Evolutionary conservation across 2,797 vertebrate species (phyloP), one percentile per base, ranked within the genome.

Genomic region (Scyliorhinus canicula): DNA sequence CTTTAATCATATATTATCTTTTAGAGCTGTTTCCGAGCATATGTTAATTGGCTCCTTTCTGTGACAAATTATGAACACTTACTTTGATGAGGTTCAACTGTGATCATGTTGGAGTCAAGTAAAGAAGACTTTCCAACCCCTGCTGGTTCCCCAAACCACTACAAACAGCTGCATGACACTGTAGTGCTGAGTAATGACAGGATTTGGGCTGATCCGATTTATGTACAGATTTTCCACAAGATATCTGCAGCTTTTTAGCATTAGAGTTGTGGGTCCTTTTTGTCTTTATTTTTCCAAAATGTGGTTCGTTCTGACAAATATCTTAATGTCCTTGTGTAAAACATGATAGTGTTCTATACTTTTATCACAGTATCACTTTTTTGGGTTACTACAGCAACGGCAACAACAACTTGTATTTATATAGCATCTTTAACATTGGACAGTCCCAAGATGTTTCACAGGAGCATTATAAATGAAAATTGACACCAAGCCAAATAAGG

Each of bases 1-100:
- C 97, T 98, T 99, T 98, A 99, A 98, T 99, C 98, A 98, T 98
- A 98, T 97, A 97, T 98, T 99, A 98, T 98, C 98, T 98, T 98
- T 98, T 97, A 97, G 97, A 98, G 97, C 96, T 96, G 97, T 97
- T 98, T 98, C 98, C 97, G 98, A 98, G 98, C 98, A 98, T 98
- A 99, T 99, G 98, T 99, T 99, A 99, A 99, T 99, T 99, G 98
- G 97, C 98, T 98, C 98, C 99, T 99, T 99, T 99, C 98, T 99
- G 98, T 99, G 98, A 98, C 98, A 99, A 99, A 99, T 99, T 99
- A 99, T 97, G 98, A 99, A 98, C 97, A 97, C 97, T 97, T 97
- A 97, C 99, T 99, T 99, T 99, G 98, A 99, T 99, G 98, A 99
- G 98, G 98, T 99, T 98, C 97, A 98, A 98, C 98, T 98, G 98